Evolutionary conservation across 2,113 vertebrate species (phyloP).

Genomic region (Piprites chloris): DNA sequence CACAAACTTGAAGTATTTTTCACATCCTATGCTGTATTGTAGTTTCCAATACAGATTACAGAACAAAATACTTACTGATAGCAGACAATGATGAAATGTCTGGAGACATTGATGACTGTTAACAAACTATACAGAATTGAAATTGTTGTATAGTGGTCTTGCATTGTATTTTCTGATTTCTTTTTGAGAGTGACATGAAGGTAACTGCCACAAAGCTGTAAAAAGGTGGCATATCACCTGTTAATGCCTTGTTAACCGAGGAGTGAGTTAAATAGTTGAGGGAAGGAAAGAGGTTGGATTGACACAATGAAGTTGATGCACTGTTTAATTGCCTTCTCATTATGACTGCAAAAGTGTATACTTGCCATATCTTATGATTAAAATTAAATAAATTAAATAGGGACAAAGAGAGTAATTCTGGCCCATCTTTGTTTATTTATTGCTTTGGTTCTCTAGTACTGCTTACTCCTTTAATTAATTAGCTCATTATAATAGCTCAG

Average conservation of each 20-base stretch:
- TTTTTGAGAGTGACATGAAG: background rate
- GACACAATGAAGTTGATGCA: background rate
- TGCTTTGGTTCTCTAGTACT: background rate
- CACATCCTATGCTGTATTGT: background rate
- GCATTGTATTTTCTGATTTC: background rate
- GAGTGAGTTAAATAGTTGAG: background rate
- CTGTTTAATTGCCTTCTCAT: background rate
- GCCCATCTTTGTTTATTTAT: background rate
- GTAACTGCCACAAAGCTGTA: background rate
- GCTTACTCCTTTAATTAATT: background rate
- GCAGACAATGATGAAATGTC: background rate
- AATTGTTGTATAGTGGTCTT: background rate
- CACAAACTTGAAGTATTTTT: background rate
- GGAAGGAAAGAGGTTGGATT: background rate
- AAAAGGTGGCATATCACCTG: background rate
- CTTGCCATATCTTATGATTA: background rate
- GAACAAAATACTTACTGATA: background rate
- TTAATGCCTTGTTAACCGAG: background rate
- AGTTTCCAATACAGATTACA: background rate
- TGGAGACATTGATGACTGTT: background rate
- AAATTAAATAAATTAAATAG: background rate
- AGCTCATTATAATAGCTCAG: background rate
- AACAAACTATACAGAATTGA: background rate
- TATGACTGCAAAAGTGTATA: background rate
- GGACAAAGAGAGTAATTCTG: background rate